Percentiles rank a stretch among this genome's conserved stretches.
phyloP scores from a whole-genome alignment of 2,113 vertebrate genomes.

The Nestor notabilis region DNA sequence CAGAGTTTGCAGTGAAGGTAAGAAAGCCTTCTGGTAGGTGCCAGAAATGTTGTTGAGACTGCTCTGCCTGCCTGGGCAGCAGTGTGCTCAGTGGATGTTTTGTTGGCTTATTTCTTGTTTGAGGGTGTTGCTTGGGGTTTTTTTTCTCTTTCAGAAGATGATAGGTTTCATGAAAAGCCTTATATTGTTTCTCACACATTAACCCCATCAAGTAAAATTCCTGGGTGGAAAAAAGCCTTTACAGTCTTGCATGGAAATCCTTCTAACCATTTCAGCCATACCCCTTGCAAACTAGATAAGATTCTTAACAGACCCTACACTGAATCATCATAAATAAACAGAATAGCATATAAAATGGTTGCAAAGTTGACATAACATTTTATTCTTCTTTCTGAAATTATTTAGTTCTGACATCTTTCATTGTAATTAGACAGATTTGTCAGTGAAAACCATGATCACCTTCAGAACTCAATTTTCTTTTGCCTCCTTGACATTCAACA shows the following conservation, averaged over 20 bases:
- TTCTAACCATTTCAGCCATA: neutral
- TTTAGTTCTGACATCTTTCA: neutral
- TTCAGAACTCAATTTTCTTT: neutral
- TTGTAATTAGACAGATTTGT: neutral
- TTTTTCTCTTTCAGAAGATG: neutral
- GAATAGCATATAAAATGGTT: neutral
- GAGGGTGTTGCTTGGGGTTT: neutral
- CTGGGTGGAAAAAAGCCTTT: neutral
- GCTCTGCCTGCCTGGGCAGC: neutral
- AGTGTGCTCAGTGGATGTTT: neutral
- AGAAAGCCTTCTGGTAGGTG: neutral
- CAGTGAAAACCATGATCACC: neutral
- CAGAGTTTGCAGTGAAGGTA: conserved; percentile 96
- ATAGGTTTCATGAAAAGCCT: neutral
- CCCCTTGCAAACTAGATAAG: neutral
- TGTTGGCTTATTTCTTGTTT: neutral
- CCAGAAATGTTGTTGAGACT: neutral
- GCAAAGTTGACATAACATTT: neutral
- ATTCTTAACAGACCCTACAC: neutral
- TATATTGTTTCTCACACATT: neutral
- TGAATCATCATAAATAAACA: neutral
- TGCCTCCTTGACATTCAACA: neutral
- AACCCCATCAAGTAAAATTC: neutral
- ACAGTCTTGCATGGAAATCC: neutral
- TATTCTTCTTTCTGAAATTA: neutral